Evolutionary conservation across 2,797 vertebrate species (phyloP), one percentile per base, ranked within the genome.

Genomic region (Falco biarmicus): DNA sequence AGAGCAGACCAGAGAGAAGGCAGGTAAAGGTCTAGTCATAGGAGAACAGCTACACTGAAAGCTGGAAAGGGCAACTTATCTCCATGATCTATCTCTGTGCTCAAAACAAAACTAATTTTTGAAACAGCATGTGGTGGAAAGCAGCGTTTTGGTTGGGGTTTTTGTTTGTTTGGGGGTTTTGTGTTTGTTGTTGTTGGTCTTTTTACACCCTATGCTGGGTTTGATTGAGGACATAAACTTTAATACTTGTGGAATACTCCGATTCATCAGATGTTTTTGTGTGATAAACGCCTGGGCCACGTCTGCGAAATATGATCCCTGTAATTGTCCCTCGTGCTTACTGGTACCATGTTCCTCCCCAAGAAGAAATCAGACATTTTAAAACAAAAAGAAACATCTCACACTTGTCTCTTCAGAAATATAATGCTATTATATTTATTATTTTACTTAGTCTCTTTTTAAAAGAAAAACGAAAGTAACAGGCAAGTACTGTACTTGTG

Each of bases 41-140:
- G 31, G 37, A 45, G 13, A 87, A 74, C 15, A 17, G 48, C 11
- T 43, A 43, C 24, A 25, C 37, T 13, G 41, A 41, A 60, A 31
- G 57, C 57, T 76, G 73, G 41, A 60, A 65, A 29, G 34, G 29
- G 48, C 57, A 60, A n/a, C 29, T 43, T 56, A 61, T 32, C 59
- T 51, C 37, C 45, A 20, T 1, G 14, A 21, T 21, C 41, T 0
- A 0, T 10, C 26, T 32, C 39, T 4, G 1, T 17, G 37, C 37
- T 57, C 13, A 47, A 56, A 65, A 13, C 8, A 60, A 41, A 37
- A 79, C 37, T 6, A 11, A n/a, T n/a, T 37, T 11, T 51, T 54
- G 41, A 71, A 71, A 51, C 5, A 75, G n/a, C 60, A 45, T 9
- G 10, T 13, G 17, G 28, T 28, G 16, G 16, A 39, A 70, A 53